These are phyloP conservation scores for Anastrepha obliqua DNA, from an alignment of 1,140 invertebrate genomes.

Conservation along the genomic window DNA sequence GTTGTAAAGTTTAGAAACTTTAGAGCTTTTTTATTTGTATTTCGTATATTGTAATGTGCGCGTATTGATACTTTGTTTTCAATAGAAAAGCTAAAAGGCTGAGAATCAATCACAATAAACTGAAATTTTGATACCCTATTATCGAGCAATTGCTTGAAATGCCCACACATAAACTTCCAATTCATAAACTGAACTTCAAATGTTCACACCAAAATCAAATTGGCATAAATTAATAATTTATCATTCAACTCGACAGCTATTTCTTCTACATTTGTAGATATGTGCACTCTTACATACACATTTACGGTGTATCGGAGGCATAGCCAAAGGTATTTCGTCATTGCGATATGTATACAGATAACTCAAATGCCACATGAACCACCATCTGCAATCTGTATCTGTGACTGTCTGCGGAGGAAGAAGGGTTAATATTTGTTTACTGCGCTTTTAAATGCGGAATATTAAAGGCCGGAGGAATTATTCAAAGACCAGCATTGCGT, in stretches of 20 bases:
- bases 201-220: conserved; percentile 42
- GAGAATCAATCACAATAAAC: not conserved
- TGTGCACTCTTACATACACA: not conserved
- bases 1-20: no score
- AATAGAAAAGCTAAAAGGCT: not conserved
- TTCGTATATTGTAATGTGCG: not conserved
- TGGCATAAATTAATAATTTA: conserved; percentile 34
- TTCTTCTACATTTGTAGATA: conserved; percentile 2
- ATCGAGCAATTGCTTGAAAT: conserved; percentile 29
- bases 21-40: no score
- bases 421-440: conserved; percentile 39
- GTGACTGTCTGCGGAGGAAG: not conserved
- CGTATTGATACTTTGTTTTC: conserved; percentile 10
- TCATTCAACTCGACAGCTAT: conserved; percentile 7
- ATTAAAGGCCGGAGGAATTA: not conserved
- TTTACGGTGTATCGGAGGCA: no score
- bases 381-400: not conserved
- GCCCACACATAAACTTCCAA: conserved; percentile 10
- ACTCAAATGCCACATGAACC: not conserved
- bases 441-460: conserved; percentile 44
- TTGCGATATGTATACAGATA: conserved; percentile 9
- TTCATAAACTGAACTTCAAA: conserved; percentile 39
- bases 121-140: conserved; percentile 2
- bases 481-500: conserved; percentile 8
- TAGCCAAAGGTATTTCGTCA: not conserved